Evolutionary conservation across 1,140 invertebrate species (phyloP).

Genomic region (Platorchestia sp.): DNA sequence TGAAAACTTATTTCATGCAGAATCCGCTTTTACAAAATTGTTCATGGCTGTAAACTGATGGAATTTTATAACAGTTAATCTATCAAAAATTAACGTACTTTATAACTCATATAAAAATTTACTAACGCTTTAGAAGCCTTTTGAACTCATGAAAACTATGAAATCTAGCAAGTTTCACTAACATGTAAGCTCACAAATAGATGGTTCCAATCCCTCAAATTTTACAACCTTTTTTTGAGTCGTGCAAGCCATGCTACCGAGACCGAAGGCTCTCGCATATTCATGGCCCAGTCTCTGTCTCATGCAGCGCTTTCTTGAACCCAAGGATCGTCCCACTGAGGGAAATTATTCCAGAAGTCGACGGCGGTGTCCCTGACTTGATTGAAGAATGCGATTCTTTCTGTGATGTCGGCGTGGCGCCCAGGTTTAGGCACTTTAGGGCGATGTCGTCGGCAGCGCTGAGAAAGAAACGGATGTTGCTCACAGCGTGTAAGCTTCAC

Average conservation of each 20-base stretch:
- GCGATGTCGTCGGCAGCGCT: neutral
- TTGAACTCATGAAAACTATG: neutral
- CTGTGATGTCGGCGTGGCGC: neutral
- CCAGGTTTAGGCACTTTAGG: neutral
- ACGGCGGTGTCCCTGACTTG: neutral
- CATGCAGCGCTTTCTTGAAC: neutral
- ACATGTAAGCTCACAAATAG: neutral
- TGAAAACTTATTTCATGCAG: neutral
- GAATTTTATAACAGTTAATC: neutral
- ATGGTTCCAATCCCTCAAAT: neutral
- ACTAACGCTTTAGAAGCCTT: neutral
- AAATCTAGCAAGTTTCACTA: neutral
- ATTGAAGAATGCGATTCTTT: neutral
- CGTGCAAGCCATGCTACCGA: neutral
- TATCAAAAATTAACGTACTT: neutral
- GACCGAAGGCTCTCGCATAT: neutral
- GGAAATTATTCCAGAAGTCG: neutral
- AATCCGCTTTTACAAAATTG: neutral
- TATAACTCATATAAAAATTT: neutral
- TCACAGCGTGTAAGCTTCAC: neutral
- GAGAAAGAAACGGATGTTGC: neutral
- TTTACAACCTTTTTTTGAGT: neutral
- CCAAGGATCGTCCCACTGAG: neutral
- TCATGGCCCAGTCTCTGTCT: neutral
- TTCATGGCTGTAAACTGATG: neutral